Evolutionary conservation across 2,888 invertebrate species (phyloP).

Genomic region (Clepsis dumicolana): DNA sequence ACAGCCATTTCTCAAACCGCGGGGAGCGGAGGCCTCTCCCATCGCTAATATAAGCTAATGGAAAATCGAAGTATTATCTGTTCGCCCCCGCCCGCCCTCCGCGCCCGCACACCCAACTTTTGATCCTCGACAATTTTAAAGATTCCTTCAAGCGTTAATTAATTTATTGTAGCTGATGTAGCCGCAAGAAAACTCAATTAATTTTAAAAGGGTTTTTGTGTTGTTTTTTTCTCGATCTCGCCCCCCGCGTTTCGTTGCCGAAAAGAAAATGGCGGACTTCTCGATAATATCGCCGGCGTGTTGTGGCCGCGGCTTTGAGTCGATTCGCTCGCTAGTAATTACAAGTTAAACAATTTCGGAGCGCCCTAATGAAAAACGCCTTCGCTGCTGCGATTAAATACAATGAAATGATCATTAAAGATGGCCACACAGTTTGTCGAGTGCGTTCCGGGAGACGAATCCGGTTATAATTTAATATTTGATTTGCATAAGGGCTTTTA

Average conservation of each 20-base stretch:
- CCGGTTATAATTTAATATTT: constrained; percentile 28
- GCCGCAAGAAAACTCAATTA: constrained; percentile 86
- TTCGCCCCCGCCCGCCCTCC: constrained; percentile 59
- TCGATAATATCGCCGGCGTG: constrained; percentile 71
- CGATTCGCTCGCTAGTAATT: constrained; percentile 74
- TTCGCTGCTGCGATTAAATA: constrained; percentile 24
- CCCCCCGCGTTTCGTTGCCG: constrained; percentile 61
- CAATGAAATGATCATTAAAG: constrained; percentile 30
- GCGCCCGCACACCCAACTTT: constrained; percentile 73
- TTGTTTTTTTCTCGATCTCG: constrained; percentile 80
- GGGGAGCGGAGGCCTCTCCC: constrained; percentile 75
- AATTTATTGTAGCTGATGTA: constrained; percentile 85
- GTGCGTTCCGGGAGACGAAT: constrained; percentile 12
- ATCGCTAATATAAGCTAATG: constrained; percentile 83
- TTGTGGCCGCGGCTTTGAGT: constrained; percentile 73
- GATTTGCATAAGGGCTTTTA: constrained; percentile 47
- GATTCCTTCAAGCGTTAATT: constrained; percentile 85
- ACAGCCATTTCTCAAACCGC: constrained; percentile 69
- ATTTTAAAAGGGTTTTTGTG: constrained; percentile 87
- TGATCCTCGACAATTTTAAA: constrained; percentile 84
- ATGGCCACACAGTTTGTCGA: constrained; percentile 11
- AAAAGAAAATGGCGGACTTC: constrained; percentile 73
- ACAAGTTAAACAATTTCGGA: constrained; percentile 76
- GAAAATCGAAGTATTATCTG: constrained; percentile 85
- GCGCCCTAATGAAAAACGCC: constrained; percentile 51